These are phyloP conservation scores for Galeruca laticollis DNA, from an alignment of 2,888 invertebrate species.

Conservation along the genomic window DNA sequence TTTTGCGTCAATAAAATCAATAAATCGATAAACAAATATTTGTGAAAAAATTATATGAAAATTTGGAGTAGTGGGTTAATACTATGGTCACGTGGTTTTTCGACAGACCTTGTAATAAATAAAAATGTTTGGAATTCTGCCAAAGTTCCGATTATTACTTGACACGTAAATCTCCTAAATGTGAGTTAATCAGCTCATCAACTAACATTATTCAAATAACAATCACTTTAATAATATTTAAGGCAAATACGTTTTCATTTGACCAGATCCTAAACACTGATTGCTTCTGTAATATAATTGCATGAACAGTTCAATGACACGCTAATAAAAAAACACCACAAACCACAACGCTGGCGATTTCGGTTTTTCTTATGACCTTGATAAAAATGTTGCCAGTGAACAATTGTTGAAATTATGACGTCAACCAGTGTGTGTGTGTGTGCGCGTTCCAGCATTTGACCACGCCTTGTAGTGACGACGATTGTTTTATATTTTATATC, in stretches of 20 bases:
- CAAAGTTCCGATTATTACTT: too few species aligned
- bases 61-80: too few species aligned
- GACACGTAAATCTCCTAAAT: too few species aligned
- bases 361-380: constrained; percentile 29
- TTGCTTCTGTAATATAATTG: constrained; percentile 13
- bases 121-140: too few species aligned
- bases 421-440: constrained; percentile 7
- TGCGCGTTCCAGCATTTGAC: constrained; percentile 24
- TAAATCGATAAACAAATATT: too few species aligned
- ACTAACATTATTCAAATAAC: background rate
- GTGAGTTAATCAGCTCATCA: background rate
- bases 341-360: constrained; percentile 21
- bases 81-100: too few species aligned
- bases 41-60: too few species aligned
- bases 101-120: too few species aligned
- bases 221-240: background rate
- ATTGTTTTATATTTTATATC: background rate
- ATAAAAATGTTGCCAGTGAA: constrained; percentile 23
- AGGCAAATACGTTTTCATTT: background rate
- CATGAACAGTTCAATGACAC: constrained; percentile 23
- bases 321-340: constrained; percentile 9
- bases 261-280: background rate
- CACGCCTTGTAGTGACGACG: constrained; percentile 24
- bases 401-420: constrained; percentile 26
- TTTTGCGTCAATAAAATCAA: too few species aligned